Evolutionary conservation across 2,888 invertebrate genomes (phyloP), one percentile per base, ranked within the genome.

Genomic region (Erpobdella octoculata): DNA sequence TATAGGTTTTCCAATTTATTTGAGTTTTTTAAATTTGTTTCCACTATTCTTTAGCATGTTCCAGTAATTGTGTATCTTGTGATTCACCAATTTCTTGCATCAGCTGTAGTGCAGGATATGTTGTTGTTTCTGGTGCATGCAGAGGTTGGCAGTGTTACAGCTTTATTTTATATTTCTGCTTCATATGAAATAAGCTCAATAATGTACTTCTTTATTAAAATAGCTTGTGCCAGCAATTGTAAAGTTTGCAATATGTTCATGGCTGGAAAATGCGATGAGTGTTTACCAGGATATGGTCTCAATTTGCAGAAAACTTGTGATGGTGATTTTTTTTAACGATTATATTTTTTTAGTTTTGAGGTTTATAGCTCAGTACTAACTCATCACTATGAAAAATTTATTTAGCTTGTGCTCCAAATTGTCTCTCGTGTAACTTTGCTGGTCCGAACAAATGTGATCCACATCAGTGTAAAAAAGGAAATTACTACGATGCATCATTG

Each of bases 161-260:
- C n/a, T n/a, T n/a, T n/a, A n/a, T n/a, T n/a, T n/a, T n/a, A n/a
- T n/a, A n/a, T n/a, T n/a, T n/a, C n/a, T n/a, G n/a, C n/a, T n/a
- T n/a, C n/a, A n/a, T n/a, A n/a, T n/a, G n/a, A n/a, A n/a, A n/a
- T n/a, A n/a, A n/a, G n/a, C n/a, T n/a, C n/a, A n/a, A n/a, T n/a
- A n/a, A n/a, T n/a, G n/a, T 33, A 33, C 33, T 62, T 1, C 18
- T 6, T n/a, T 31, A 15, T 62, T 62, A 66, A 37, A 21, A 67
- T 64, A 74, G 74, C 69, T n/a, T 74, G 74, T 41, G 72, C 70
- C n/a, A 15, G 53, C n/a, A 64, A 73, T 67, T 74, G 74, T 62
- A 48, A 71, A 67, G n/a, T 37, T 3, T 74, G 74, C 62, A 65
- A 41, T 36, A 38, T 64, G 4, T 48, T 53, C n/a, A 48, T 53